phyloP scores from a whole-genome alignment of 2,113 vertebrate species.

The Paedocypris sp. region DNA sequence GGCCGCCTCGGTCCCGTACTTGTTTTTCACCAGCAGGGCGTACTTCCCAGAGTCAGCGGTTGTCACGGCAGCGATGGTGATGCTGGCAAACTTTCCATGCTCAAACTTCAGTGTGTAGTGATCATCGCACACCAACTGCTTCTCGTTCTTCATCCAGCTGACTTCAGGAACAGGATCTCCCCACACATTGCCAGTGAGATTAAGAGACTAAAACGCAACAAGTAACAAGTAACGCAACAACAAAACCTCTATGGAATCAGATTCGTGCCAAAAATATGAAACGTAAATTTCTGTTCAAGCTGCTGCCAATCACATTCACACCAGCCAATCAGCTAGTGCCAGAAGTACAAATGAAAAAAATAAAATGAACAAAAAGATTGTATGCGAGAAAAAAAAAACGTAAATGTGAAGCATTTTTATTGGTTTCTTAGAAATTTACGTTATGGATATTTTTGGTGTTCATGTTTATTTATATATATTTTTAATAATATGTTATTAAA shows the following conservation, averaged over 20 bases:
- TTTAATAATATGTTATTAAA: too few species aligned
- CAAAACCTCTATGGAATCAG: neutral
- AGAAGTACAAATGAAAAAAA: too few species aligned
- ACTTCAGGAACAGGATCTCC: slow-evolving; percentile 85
- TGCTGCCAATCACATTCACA: too few species aligned
- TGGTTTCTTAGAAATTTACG: too few species aligned
- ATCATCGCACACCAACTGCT: slow-evolving; percentile 59
- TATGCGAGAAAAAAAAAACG: too few species aligned
- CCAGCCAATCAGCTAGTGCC: too few species aligned
- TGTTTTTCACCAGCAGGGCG: slow-evolving; percentile 89
- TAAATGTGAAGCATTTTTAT: too few species aligned
- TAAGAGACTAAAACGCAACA: slow-evolving; percentile 70
- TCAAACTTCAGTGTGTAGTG: slow-evolving; percentile 77
- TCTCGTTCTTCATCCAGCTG: slow-evolving; percentile 89
- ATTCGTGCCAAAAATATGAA: too few species aligned
- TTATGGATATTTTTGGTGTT: too few species aligned
- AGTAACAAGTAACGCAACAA: neutral
- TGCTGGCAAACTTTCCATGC: slow-evolving; percentile 79
- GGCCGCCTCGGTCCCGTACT: slow-evolving; percentile 82
- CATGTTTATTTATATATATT: too few species aligned
- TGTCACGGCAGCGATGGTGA: slow-evolving; percentile 70
- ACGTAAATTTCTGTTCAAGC: too few species aligned
- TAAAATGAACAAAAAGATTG: too few species aligned
- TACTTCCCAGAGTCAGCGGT: slow-evolving; percentile 87
- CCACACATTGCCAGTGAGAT: slow-evolving; percentile 93